Evolutionary conservation across 2,888 invertebrate species (phyloP), one percentile per base, ranked within the genome.

Genomic region (Latrodectus elegans): DNA sequence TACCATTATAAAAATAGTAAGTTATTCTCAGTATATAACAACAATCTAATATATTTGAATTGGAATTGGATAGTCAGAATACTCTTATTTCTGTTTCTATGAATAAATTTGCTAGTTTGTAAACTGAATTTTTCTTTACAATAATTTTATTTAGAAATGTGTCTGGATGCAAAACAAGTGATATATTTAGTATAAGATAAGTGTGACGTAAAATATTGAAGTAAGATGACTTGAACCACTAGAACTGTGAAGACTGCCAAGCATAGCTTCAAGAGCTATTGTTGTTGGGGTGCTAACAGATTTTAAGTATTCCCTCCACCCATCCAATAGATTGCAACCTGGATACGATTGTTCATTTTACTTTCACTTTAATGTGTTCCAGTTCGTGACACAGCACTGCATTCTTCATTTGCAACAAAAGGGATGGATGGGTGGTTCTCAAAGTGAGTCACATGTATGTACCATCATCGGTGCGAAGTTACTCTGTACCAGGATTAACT

Each of bases 281-380:
- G 77, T 71, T 75, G 60, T 17, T n/a, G 26, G 77, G 81, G 86
- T 68, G 81, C 81, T 77, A 77, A 77, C 86, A 71, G 77, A 87
- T 73, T 77, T 75, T 76, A 87, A 82, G 65, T 55, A 60, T 38
- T 15, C 52, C 52, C 76, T 81, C 77, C 86, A 73, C 86, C 77
- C 81, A 68, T 72, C 67, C 11, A 53, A 51, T 22, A 65, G 15
- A 17, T 14, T 67, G 53, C 60, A 76, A 78, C 86, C 81, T 87
- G 81, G 53, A 73, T 81, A 73, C 81, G 51, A 81, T 87, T 77
- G 86, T 87, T 80, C 70, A 38, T 76, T 86, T 80, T 80, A 86
- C 75, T 86, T 86, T 86, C 85, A 65, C 60, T 81, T 73, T 49
- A 83, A 80, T 76, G 17, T 70, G 86, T 87, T 87, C 86, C 81